Percentiles rank a stretch among this genome's conserved stretches.
Evolutionary conservation across 1,140 invertebrate species (phyloP).

Genomic region (Trypoxylus dichotomus): DNA sequence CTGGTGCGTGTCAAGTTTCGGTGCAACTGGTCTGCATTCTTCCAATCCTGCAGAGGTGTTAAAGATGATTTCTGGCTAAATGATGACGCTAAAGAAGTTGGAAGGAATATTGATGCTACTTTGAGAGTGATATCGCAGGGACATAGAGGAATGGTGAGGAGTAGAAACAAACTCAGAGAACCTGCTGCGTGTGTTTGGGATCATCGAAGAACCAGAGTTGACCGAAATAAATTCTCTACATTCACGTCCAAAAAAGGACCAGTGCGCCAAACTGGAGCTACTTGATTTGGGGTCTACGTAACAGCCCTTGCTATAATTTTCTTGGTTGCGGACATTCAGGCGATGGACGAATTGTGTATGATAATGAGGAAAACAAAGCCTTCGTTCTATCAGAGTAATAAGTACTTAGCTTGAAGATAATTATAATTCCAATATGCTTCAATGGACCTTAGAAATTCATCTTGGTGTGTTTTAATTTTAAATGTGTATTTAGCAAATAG

Average conservation of each 20-base stretch:
- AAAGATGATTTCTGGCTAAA: too few relatives aligned
- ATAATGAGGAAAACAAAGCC: background rate
- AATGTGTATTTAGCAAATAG: too few relatives aligned
- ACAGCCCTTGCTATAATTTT: background rate
- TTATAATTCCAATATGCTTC: too few relatives aligned
- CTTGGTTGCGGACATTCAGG: background rate
- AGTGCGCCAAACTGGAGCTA: background rate
- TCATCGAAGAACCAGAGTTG: background rate
- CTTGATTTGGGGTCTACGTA: background rate
- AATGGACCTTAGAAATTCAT: too few relatives aligned
- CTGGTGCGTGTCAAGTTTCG: too few relatives aligned
- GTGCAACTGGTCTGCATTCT: too few relatives aligned
- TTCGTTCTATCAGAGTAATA: too few relatives aligned
- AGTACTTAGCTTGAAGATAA: too few relatives aligned
- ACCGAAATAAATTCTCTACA: background rate
- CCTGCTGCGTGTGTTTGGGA: background rate
- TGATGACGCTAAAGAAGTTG: too few relatives aligned
- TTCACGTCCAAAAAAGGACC: background rate
- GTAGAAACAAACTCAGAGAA: background rate
- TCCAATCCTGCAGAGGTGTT: too few relatives aligned
- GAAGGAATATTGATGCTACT: too few relatives aligned
- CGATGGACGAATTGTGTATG: background rate
- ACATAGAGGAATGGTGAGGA: background rate
- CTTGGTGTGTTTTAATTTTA: too few relatives aligned
- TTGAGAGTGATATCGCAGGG: background rate